These are phyloP conservation scores for Syrphus vitripennis DNA, from an alignment of 2,888 invertebrate genomes.

Conservation along the genomic window DNA sequence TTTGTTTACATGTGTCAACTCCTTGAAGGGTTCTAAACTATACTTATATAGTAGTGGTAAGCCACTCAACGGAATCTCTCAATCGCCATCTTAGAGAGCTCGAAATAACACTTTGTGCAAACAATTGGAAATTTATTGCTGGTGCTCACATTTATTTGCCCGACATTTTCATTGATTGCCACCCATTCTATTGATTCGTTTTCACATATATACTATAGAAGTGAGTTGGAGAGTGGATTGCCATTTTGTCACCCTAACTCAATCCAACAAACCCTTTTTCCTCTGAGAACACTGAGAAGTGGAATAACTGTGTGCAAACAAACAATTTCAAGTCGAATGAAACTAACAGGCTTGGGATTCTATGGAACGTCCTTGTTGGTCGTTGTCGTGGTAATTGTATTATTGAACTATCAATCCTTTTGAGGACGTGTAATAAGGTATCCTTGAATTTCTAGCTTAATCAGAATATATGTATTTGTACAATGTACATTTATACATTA, in stretches of 20 bases:
- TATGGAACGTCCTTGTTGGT: neutral
- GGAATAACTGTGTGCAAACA: slow-evolving; percentile 30
- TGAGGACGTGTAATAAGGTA: slow-evolving; percentile 56
- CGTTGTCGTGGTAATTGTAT: slow-evolving; percentile 25
- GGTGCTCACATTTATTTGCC: slow-evolving; percentile 63
- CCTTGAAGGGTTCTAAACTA: slow-evolving; percentile 29
- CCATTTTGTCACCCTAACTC: slow-evolving; percentile 36
- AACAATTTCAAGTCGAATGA: neutral
- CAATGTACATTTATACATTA: slow-evolving; percentile 1
- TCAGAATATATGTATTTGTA: slow-evolving; percentile 1
- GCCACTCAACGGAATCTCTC: neutral
- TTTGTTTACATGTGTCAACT: slow-evolving; percentile 60
- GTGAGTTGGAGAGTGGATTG: neutral
- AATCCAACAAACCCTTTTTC: neutral
- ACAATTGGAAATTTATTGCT: slow-evolving; percentile 69
- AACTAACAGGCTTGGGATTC: neutral
- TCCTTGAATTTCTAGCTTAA: slow-evolving; percentile 46
- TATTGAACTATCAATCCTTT: slow-evolving; percentile 64
- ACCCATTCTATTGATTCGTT: neutral
- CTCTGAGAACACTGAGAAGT: neutral
- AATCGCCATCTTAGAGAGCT: slow-evolving; percentile 12
- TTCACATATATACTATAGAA: neutral
- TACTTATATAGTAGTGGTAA: neutral
- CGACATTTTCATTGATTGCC: slow-evolving; percentile 59
- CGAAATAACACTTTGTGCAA: slow-evolving; percentile 66